Base-by-base conservation (phyloP, 2,113 vertebrate species). In the Nyctibius bracteatus region DNA sequence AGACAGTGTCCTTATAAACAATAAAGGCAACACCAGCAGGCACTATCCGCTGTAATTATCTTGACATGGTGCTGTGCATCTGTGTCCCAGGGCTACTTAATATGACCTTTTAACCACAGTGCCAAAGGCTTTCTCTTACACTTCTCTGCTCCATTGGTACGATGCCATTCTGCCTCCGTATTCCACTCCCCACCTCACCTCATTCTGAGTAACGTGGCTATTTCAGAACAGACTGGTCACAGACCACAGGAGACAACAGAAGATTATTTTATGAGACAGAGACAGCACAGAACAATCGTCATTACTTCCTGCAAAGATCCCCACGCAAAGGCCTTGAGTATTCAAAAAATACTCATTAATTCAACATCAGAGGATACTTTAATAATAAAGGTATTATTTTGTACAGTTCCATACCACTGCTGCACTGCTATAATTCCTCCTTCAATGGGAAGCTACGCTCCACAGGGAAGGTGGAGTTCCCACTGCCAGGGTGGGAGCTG, bases 1-100 rank as follows among this genome's bases (percentile, higher is more conserved):
- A 81, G 94, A 91, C 87, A 92, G 39, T 44, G 51, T 92, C 65
- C 78, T 95, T 88, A 93, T 55, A 91, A 92, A 86, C 30, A 81
- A 39, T 44, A 79, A 92, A 79, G 41, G 66, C 67, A 90, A 68
- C 43, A 91, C 77, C 65, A 88, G 59, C n/a, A 78, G 91, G 87
- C 58, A 82, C 22, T 46, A 61, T 70, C 39, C 12, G 0, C 65
- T 77, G n/a, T 90, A 92, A 93, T 94, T 84, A 49, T 66, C 28
- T 43, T 75, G 63, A 93, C 78, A 30, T 12, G 43, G 47, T 54
- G 22, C 24, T 75, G n/a, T 79, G 66, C 37, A 30, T 81, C 55
- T 92, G n/a, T 74, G 70, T 93, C 79, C 35, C 15, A 71, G 33
- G n/a, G 35, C 74, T 93, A 70, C 46, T 68, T 25, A 52, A 83